Evolutionary conservation across 2,888 invertebrate species (phyloP), one percentile per base, ranked within the genome.

Genomic region (Mylabris sibirica): DNA sequence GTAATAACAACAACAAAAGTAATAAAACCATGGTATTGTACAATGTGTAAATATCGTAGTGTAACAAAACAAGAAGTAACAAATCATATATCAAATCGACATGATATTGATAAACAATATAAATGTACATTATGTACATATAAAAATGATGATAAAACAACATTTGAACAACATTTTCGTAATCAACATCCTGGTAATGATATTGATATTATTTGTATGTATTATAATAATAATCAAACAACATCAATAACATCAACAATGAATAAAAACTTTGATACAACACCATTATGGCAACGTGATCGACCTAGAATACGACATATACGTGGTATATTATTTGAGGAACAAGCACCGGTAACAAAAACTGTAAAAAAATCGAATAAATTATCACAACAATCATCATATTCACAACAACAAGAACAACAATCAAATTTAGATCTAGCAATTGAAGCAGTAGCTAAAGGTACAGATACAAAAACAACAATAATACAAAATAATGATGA

Each of bases 51-150:
- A 61, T 89, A 87, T 76, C 88, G 88, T 66, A 89, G 88, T 72
- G 84, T 87, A 70, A 87, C 89, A 0, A 88, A 90, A 26, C 86
- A 87, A 0, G 90, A 90, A 60, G 89, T 92, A 38, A 84, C 86
- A 0, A 84, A 86, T 0, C 93, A 93, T 78, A 89, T 89, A 38
- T 79, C 83, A 0, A 85, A 84, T 38, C 78, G 82, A 8, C 95
- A 95, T 78, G 86, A 88, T 35, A 87, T 91, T 1, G 90, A 89
- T 69, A 87, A 88, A 77, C 93, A 92, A 73, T 94, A 87, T 81
- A 91, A 91, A 76, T 95, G 95, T 78, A 87, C 87, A 0, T 85
- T 91, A 70, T 95, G 95, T 75, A 80, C 86, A 0, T 92, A 89
- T 74, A 87, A 87, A 34, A 85, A 85, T 0, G 84, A 89, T 0